Base-by-base conservation (phyloP, 2,113 vertebrate species). In the Forbesichthys agassizii region DNA sequence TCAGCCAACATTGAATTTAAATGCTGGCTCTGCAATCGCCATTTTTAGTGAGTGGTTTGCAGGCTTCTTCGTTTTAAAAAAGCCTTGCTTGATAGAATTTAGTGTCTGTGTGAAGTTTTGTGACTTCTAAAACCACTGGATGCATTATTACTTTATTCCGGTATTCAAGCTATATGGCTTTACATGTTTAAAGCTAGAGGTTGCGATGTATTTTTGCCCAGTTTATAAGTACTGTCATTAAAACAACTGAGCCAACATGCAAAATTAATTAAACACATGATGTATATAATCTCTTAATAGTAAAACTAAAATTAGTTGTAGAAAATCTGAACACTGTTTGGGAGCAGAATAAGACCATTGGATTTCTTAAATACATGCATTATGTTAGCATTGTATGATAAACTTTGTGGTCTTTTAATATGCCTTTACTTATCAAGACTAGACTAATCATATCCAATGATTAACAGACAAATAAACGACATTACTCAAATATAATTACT, bases 1-100 rank as follows among this genome's bases (percentile, higher is more conserved):
- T 79, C 57, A 60, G 58, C 14, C 66, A 74, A 77, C 82, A 79
- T 66, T 69, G 52, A 83, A 82, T 82, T 82, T 80, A 70, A 75
- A 84, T 57, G 51, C 57, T 82, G 64, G 42, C 56, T 18, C 54
- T 47, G 47, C 27, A 51, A 47, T 61, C 49, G 54, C 52, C 20
- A 54, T 65, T 61, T 69, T 68, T 64, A 77, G 27, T 58, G 18
- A 71, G 48, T 67, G 33, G 70, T 73, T 70, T 65, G 48, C 16
- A 47, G 53, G 9, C 20, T 49, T 74, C 65, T 74, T 74, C 56
- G 47, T 68, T 74, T 33, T 8, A 63, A 16, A 27, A 60, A n/a
- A 62, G 48, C 46, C 52, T 53, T 55, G 46, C 63, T 69, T 68
- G 61, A 57, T 49, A 49, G 20, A 75, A 82, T 71, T 82, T 70